phyloP scores from a whole-genome alignment of 35 echinoderm and acorn worm species.

The Antedon bifida region DNA sequence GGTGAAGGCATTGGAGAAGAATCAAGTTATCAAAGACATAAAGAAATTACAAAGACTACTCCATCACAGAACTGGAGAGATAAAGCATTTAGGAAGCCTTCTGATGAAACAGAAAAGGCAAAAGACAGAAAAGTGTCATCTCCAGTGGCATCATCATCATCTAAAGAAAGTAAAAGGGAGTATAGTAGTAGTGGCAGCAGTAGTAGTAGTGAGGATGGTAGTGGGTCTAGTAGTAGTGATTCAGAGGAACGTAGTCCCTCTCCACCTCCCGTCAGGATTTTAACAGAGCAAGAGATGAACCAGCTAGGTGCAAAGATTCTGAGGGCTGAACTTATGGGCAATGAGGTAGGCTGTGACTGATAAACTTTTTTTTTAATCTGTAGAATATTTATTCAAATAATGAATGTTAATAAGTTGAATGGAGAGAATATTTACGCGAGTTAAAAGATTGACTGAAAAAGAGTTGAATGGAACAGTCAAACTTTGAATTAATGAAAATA shows the following conservation, averaged over 20 bases:
- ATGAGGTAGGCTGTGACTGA: conserved; percentile 40
- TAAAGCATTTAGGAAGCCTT: not conserved
- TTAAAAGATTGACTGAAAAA: no score
- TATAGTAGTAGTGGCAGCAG: conserved; percentile 10
- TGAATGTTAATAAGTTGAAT: not conserved
- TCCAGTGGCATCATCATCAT: conserved; percentile 16
- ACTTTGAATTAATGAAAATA: no score
- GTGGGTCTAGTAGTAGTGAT: conserved; percentile 1
- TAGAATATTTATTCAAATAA: not conserved
- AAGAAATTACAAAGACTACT: conserved; percentile 12
- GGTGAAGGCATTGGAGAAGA: conserved; percentile 13
- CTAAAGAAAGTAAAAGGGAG: not conserved
- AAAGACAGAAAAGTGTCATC: not conserved
- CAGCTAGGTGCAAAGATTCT: conserved; percentile 87
- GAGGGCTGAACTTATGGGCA: conserved; percentile 87
- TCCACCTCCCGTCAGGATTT: conserved; percentile 28
- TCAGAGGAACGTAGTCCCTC: conserved; percentile 20
- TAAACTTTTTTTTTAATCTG: not conserved
- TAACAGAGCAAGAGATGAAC: conserved; percentile 91
- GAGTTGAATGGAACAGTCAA: no score
- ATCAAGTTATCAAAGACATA: conserved; percentile 12
- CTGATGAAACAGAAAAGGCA: not conserved
- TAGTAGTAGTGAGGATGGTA: conserved; percentile 23
- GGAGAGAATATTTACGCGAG: not conserved
- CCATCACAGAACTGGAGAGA: conserved; percentile 1